Conservation (phyloP, 2,888 invertebrate genomes). For the Aphidoletes aphidimyza region DNA sequence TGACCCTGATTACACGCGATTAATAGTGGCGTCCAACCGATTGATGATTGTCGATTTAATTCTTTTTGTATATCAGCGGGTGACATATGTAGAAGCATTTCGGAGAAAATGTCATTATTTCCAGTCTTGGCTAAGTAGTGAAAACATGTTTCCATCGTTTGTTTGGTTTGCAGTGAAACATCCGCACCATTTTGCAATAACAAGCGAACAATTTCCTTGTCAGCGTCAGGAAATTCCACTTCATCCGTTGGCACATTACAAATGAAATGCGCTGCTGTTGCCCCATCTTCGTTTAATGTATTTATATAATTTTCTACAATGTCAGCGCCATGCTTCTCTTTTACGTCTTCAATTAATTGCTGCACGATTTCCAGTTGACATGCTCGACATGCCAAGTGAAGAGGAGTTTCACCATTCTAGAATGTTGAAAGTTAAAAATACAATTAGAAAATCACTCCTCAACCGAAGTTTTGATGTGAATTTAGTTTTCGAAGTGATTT, state of each 20-base stretch:
- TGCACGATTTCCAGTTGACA: constrained; percentile 87
- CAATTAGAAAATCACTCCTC: background rate
- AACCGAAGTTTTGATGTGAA: too few species aligned
- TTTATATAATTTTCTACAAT: constrained; percentile 88
- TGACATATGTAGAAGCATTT: constrained; percentile 92
- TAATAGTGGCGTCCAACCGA: constrained; percentile 96
- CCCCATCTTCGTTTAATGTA: constrained; percentile 89
- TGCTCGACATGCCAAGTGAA: constrained; percentile 92
- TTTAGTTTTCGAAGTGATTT: too few species aligned
- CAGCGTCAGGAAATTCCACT: constrained; percentile 76
- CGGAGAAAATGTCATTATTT: constrained; percentile 92
- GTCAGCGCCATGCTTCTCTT: constrained; percentile 78
- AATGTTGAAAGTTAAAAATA: background rate
- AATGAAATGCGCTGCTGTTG: constrained; percentile 93
- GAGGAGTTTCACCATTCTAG: constrained; percentile 92
- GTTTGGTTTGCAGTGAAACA: constrained; percentile 83
- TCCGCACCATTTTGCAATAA: constrained; percentile 93
- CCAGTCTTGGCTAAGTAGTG: constrained; percentile 96
- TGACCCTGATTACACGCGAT: constrained; percentile 97
- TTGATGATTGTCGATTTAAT: constrained; percentile 91
- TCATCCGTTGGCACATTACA: constrained; percentile 88
- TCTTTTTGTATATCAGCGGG: constrained; percentile 92
- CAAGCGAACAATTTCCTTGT: constrained; percentile 88
- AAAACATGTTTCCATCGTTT: constrained; percentile 91
- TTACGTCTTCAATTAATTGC: constrained; percentile 86